Conservation (phyloP, 2,888 invertebrate genomes). For the Acanthoscelides obtectus region DNA sequence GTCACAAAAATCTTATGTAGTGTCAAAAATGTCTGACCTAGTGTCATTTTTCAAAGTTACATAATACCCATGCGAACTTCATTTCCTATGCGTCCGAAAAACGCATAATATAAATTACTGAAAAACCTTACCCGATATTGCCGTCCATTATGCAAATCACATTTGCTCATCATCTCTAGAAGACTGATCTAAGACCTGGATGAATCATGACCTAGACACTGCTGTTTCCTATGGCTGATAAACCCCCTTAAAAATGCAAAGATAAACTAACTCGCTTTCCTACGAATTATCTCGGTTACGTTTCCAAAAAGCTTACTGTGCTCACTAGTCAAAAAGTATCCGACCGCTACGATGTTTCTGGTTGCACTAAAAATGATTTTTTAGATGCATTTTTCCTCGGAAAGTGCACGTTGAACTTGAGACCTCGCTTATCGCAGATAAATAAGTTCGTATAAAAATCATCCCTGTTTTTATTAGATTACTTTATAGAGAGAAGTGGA, state of each 20-base stretch:
- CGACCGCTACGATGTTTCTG: background rate
- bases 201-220: constrained; percentile 16
- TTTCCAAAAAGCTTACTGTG: background rate
- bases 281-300: background rate
- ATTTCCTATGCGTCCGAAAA: too few relatives aligned
- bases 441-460: constrained; percentile 31
- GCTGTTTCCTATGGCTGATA: constrained; percentile 11
- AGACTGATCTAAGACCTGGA: too few relatives aligned
- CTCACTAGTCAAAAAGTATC: background rate
- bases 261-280: constrained; percentile 2
- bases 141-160: background rate
- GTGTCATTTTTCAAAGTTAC: too few relatives aligned
- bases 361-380: constrained; percentile 30
- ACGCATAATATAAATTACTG: background rate
- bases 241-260: constrained; percentile 10
- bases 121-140: background rate
- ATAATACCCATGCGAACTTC: too few relatives aligned
- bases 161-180: background rate
- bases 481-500: constrained; percentile 25
- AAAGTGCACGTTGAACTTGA: constrained; percentile 33
- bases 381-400: constrained; percentile 26
- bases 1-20: too few relatives aligned
- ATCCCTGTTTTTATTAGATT: constrained; percentile 35
- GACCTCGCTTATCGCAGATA: constrained; percentile 36
- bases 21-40: too few relatives aligned